These are phyloP conservation scores for Gymnosoma rotundatum DNA, from an alignment of 2,888 invertebrate species.

Conservation along the genomic window DNA sequence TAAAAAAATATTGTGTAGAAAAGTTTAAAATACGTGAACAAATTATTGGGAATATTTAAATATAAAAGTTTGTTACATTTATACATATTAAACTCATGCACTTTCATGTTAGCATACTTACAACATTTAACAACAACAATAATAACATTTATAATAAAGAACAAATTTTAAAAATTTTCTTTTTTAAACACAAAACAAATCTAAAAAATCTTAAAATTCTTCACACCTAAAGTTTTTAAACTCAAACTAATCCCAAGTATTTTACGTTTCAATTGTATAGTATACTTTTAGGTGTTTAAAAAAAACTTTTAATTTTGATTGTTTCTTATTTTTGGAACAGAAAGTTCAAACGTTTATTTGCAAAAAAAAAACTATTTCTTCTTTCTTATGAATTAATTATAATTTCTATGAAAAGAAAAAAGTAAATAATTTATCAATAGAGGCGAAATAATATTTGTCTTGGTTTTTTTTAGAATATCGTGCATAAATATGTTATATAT, in stretches of 20 bases:
- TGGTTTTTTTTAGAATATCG: too few species aligned
- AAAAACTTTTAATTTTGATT: background rate
- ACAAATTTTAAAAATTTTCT: background rate
- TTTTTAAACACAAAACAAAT: background rate
- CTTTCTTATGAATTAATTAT: too few species aligned
- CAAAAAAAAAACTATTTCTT: too few species aligned
- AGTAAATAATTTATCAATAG: too few species aligned
- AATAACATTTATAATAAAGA: background rate
- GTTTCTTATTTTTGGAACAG: too few species aligned
- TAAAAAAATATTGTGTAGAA: constrained; percentile 36
- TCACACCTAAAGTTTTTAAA: constrained; percentile 17
- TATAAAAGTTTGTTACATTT: constrained; percentile 60
- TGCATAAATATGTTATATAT: too few species aligned
- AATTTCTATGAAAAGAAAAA: too few species aligned
- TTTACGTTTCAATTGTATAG: background rate
- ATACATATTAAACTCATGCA: constrained; percentile 61
- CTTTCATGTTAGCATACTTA: constrained; percentile 62
- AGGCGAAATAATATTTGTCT: too few species aligned
- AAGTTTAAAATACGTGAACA: constrained; percentile 28
- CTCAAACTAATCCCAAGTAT: background rate
- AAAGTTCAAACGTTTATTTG: too few species aligned
- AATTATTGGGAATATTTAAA: constrained; percentile 60
- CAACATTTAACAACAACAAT: background rate
- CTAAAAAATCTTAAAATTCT: background rate
- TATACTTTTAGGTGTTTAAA: constrained; percentile 7